Evolutionary conservation across 92 coral and sea anemone genomes (phyloP).

Genomic region (Palythoa heliodiscus): DNA sequence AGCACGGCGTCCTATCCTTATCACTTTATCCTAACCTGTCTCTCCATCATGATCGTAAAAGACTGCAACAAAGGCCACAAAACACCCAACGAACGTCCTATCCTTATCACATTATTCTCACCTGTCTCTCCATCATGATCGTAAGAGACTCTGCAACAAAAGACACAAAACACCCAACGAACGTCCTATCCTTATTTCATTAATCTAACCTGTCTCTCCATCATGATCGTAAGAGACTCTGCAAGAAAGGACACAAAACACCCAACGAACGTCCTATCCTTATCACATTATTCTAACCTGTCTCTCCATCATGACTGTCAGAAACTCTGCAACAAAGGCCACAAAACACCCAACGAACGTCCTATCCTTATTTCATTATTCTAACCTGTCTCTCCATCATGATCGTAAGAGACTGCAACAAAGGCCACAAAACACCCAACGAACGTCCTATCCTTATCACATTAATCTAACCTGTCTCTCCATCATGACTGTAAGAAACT

Average conservation of each 20-base stretch:
- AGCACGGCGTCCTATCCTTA: background rate
- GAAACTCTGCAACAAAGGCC: slow-evolving; percentile 75
- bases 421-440: too few species aligned
- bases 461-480: slow-evolving; percentile 77
- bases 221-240: too few species aligned
- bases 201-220: too few species aligned
- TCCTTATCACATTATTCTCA: background rate
- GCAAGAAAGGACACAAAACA: too few species aligned
- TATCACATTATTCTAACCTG: too few species aligned
- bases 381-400: too few species aligned
- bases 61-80: slow-evolving; percentile 73
- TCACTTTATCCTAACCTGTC: slow-evolving; percentile 62
- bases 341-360: slow-evolving; percentile 79
- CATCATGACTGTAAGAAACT: slow-evolving; percentile 70
- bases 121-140: slow-evolving; percentile 89
- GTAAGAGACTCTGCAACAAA: slow-evolving; percentile 77
- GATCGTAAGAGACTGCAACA: too few species aligned
- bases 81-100: slow-evolving; percentile 71
- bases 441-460: background rate
- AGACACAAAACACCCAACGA: slow-evolving; percentile 75
- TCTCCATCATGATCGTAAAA: slow-evolving; percentile 76
- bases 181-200: too few species aligned
- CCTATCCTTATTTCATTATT: too few species aligned
- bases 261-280: too few species aligned
- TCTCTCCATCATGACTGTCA: slow-evolving; percentile 78